Evolutionary conservation across 2,797 vertebrate genomes (phyloP), one percentile per base, ranked within the genome.

Genomic region (Anas bernieri): DNA sequence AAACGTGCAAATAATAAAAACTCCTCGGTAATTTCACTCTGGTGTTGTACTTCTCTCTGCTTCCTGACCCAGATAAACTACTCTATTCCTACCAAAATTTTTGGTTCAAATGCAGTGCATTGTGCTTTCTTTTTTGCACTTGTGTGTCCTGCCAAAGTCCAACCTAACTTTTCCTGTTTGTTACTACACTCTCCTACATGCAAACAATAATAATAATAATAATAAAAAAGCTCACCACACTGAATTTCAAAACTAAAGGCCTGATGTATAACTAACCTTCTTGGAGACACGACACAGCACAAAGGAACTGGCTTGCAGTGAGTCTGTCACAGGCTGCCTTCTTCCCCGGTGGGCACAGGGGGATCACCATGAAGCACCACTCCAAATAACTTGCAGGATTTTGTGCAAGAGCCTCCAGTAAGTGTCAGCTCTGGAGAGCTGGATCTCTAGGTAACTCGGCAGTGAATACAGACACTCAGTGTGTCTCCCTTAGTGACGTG

Each of bases 341-440:
- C 50, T 41, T 70, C 0, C 6, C 84, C 0, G 0, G 66, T 1
- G 0, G 25, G 73, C 79, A 14, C 16, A 2, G 58, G 31, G 73
- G 16, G 48, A n/a, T 85, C n/a, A 39, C 82, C 77, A 68, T 21
- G 82, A 91, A 89, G 79, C 37, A 52, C 76, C 45, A 13, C 0
- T 1, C 16, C 69, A 67, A 45, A 86, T 75, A 75, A 83, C 35
- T 48, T 30, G 28, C 68, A 77, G 75, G 28, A 23, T 35, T 88
- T 75, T 89, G 86, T 92, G 50, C 82, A 69, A 23, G 30, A 81
- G 63, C 61, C 70, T 90, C 66, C 56, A 68, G 78, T 76, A 39
- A 87, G 48, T 6, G 64, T 48, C 11, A 12, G 12, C 68, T 87
- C 58, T 41, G 33, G 41, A 73, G 54, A 93, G 18, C 45, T 54